Conservation (phyloP, 2,797 vertebrate species). For the Girardinus metallicus region DNA sequence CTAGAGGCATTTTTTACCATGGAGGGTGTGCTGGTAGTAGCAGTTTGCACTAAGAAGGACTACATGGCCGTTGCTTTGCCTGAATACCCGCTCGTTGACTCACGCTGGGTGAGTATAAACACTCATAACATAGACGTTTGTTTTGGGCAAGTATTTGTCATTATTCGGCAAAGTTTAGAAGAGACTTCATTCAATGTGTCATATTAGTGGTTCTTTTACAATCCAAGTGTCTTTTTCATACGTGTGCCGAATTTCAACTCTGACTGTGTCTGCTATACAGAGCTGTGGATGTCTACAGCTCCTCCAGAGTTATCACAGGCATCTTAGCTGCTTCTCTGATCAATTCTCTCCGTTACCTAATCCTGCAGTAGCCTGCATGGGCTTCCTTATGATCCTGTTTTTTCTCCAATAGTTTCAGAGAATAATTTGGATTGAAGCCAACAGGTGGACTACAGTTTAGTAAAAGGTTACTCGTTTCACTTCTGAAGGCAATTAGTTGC, state of each 20-base stretch:
- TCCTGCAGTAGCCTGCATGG: neutral
- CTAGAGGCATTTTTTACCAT: conserved; percentile 96
- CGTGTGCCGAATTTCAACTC: neutral
- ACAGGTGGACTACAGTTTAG: neutral
- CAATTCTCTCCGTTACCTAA: neutral
- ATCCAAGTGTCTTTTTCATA: neutral
- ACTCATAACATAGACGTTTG: neutral
- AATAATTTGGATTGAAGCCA: neutral
- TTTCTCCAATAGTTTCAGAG: neutral
- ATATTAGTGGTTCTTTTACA: neutral
- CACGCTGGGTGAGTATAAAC: conserved; percentile 86
- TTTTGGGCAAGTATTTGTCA: conserved; percentile 3
- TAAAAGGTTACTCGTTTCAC: neutral
- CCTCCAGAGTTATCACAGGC: neutral
- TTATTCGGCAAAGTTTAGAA: conserved; percentile 24
- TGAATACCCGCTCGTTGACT: conserved; percentile 86
- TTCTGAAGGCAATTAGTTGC: neutral
- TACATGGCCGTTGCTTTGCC: conserved; percentile 92
- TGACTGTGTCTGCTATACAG: neutral
- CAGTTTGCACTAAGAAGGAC: conserved; percentile 97
- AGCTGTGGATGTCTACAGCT: neutral
- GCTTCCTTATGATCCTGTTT: neutral
- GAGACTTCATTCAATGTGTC: neutral
- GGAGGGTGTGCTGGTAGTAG: conserved; percentile 91
- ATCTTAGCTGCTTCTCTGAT: neutral